Percentiles rank a stretch among this genome's conserved stretches.
phyloP scores from a whole-genome alignment of 2,113 vertebrate genomes.

The Mus musculus region GRCm39 chr6:50385001-50385500 shows the following conservation, averaged over 20 bases:
- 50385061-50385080: not conserved
- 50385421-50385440: not conserved
- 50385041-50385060: not conserved
- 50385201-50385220: not conserved
- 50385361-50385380: not conserved
- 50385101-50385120: not conserved
- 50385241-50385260: not conserved
- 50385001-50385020: not conserved
- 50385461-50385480: not conserved
- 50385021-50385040: not conserved
- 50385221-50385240: not conserved
- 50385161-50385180: constrained; percentile 28
- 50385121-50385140: not conserved
- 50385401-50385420: not conserved
- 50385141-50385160: not conserved
- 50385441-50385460: not conserved
- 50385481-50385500: not conserved
- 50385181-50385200: not conserved
- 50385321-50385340: not conserved
- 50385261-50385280: not conserved
- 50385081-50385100: not conserved
- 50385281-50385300: not conserved
- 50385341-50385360: not conserved
- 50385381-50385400: not conserved
- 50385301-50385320: not conserved